These are phyloP conservation scores for Otus scops DNA, from an alignment of 2,797 vertebrate species.

Conservation along the genomic window DNA sequence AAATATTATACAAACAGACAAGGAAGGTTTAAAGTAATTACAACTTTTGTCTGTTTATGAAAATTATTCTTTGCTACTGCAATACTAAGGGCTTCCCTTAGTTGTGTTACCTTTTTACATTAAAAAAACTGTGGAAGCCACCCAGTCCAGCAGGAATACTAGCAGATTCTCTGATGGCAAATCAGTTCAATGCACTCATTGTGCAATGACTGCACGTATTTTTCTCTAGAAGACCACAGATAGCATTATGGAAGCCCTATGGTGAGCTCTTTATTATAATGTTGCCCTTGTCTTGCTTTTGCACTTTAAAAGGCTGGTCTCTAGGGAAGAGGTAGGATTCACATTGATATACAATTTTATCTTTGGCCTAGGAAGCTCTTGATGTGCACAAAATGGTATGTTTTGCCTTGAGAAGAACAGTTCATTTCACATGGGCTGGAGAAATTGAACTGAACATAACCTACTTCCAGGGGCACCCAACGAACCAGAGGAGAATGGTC, in stretches of 20 bases:
- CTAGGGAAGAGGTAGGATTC: background rate
- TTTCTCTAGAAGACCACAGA: background rate
- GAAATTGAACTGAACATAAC: background rate
- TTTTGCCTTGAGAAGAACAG: background rate
- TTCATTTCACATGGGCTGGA: background rate
- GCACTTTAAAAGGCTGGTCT: background rate
- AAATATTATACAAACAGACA: constrained; percentile 59
- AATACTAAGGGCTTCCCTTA: background rate
- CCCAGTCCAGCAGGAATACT: background rate
- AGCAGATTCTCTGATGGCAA: background rate
- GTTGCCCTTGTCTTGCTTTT: background rate
- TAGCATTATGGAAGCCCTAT: background rate
- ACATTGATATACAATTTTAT: background rate
- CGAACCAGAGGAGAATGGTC: background rate
- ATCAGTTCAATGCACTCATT: background rate
- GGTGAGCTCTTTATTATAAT: background rate
- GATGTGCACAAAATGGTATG: background rate
- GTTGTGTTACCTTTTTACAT: background rate
- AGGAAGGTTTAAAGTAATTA: constrained; percentile 55
- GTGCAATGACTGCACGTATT: background rate
- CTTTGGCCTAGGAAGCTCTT: background rate
- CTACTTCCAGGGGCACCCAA: background rate
- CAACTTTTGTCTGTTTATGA: constrained; percentile 55
- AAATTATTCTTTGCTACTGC: constrained; percentile 1
- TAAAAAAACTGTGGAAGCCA: background rate